Base-by-base conservation (phyloP, 1,140 invertebrate species). In the Leptinotarsa undecemlineata region DNA sequence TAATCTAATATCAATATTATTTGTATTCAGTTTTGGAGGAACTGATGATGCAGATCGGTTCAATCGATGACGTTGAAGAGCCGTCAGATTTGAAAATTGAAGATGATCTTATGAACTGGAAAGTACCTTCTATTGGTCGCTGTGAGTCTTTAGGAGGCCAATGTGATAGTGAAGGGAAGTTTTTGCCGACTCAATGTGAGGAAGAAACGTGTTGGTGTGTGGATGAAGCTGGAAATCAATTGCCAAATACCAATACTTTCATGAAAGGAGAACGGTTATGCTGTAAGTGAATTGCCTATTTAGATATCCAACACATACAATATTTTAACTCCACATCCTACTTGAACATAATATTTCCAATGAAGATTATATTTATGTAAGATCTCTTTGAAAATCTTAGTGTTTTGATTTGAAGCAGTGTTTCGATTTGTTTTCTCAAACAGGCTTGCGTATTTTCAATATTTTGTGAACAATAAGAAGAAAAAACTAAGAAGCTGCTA, bases 191-290 rank as follows among this genome's bases (percentile, higher is more conserved):
- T 0, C 94, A 95, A 80, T 95, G 94, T 80, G 90, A 90, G 47
- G 88, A 89, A 2, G 89, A 89, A 1, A 89, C 88, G 26, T 96
- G 94, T 83, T 95, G 94, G 94, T 96, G 94, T 84, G 94, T 95
- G 3, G 94, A 96, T 84, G 93, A 93, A 74, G 93, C 93, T 1
- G 94, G 94, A 13, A 94, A 94, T 85, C 91, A 93, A 77, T 82
- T 93, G 2, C 86, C 89, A 75, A 85, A 90, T 23, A 88, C 89
- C 3, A 86, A 90, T 79, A 87, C 90, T 48, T 91, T 95, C 84
- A 85, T 88, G 71, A 90, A 87, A 82, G 91, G 89, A 62, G 86
- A 88, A 48, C 87, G 86, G 70, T 85, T 87, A 51, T 92, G 91
- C 81, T 81, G 90, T 91, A 85, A 88, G 89, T 88, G 71, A 42